Conservation (phyloP, 2,888 invertebrate species). For the Epinotia bilunana region DNA sequence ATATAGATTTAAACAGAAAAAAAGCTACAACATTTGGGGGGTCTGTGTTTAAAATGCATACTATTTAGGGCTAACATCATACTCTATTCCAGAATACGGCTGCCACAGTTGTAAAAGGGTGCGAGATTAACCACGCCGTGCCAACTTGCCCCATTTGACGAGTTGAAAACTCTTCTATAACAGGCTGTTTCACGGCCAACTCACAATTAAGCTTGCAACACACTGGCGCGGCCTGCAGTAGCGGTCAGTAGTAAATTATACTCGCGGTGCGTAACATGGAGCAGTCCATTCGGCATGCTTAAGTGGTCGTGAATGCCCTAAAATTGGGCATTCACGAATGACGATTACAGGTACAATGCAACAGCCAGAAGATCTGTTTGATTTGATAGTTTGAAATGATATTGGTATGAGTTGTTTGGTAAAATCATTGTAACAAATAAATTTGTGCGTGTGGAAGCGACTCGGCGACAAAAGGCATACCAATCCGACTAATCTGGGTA, state of each 20-base stretch:
- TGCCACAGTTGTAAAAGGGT: constrained; percentile 44
- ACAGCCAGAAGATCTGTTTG: neutral
- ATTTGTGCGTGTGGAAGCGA: too few relatives aligned
- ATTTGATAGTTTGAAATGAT: neutral
- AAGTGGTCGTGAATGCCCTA: too few relatives aligned
- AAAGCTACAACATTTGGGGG: too few relatives aligned
- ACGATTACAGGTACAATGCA: neutral
- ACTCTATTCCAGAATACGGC: constrained; percentile 45
- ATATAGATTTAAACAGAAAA: too few relatives aligned
- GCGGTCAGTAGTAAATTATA: too few relatives aligned
- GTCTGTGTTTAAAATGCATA: too few relatives aligned
- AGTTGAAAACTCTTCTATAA: neutral
- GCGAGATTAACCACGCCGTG: constrained; percentile 23
- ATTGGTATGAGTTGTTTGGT: too few relatives aligned
- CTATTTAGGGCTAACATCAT: neutral
- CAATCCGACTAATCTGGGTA: neutral
- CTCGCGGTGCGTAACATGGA: too few relatives aligned
- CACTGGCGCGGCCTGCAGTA: too few relatives aligned
- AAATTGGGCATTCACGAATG: too few relatives aligned
- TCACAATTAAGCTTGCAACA: neutral
- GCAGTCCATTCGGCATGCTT: too few relatives aligned
- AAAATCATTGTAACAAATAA: too few relatives aligned
- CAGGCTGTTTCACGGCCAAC: neutral
- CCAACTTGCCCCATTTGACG: constrained; percentile 15
- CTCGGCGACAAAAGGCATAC: neutral